Base-by-base conservation (phyloP, 1,140 invertebrate genomes). In the Calliopsis andreniformis region DNA sequence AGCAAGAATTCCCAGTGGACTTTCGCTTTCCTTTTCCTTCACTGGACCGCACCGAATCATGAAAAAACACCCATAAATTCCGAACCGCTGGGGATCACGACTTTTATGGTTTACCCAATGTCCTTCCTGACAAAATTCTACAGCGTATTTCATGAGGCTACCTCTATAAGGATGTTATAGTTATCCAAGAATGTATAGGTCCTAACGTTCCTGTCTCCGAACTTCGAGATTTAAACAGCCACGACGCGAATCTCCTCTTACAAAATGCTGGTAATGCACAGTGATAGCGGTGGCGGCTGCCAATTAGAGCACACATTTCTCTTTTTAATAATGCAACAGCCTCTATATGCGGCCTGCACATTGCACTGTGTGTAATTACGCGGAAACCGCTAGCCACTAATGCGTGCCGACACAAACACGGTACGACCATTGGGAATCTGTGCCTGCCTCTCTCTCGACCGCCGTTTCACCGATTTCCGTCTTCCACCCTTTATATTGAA, bases 291-390 rank as follows among this genome's bases (percentile, higher is more conserved):
- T n/a, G 55, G 30, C 55, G 53, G 23, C 25, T 30, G 73, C 55
- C 73, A 76, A 70, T 76, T 76, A 76, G 55, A 32, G 45, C 28
- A 32, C 73, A 70, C 66, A 43, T 61, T 76, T 76, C 66, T 61
- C 66, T 76, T 76, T 76, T 76, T 70, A 76, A 76, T 76, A 76
- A 76, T 76, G 55, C 66, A 69, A 8, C 64, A 43, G 73, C 32
- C 66, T 76, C 59, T 43, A 53, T 76, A 61, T 7, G 67, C 56
- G 73, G 43, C 32, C 28, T 10, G 20, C 23, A 28, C 42, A 51
- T 18, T 45, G 39, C 42, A 25, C 35, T 32, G 43, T 42, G 30
- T 58, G 30, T 76, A 76, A 76, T 76, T 76, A 76, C 66, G 73
- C 49, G 66, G 64, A 76, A 76, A 69, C 55, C 70, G 70, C 68